Percentiles rank a stretch among this genome's conserved stretches.
Conservation (phyloP, 2,113 vertebrate species). For the Rattus rattus region DNA sequence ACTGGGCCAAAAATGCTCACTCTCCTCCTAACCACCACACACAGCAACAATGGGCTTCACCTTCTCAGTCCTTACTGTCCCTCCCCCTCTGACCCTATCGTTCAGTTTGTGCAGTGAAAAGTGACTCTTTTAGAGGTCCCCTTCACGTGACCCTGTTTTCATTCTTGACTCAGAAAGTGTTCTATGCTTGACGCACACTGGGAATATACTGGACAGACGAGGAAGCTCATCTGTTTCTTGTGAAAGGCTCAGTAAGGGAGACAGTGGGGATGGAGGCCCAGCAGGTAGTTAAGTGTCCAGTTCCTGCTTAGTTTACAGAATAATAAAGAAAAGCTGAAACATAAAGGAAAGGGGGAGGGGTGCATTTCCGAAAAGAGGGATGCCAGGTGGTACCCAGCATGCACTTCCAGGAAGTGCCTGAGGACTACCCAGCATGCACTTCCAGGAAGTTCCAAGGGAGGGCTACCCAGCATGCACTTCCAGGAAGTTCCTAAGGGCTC, state of each 20-base stretch:
- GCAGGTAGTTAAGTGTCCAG: not conserved
- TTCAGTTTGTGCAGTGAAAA: not conserved
- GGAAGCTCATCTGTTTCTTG: not conserved
- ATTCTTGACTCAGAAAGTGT: not conserved
- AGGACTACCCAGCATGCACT: not conserved
- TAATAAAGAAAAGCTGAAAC: not conserved
- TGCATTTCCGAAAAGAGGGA: not conserved
- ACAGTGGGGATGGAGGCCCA: not conserved
- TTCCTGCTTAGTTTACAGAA: not conserved
- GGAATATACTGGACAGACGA: not conserved
- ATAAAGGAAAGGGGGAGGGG: not conserved
- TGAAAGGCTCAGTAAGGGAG: not conserved
- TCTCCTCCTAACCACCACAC: not conserved
- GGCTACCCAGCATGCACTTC: too few species aligned
- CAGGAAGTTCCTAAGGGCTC: not conserved
- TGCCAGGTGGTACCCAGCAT: not conserved
- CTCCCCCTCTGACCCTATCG: not conserved
- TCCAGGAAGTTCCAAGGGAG: not conserved
- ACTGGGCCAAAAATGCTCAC: not conserved
- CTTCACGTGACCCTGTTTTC: not conserved
- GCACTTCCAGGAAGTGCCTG: not conserved
- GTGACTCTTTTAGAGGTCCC: not conserved
- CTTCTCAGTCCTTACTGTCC: conserved; percentile 20
- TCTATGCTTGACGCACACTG: not conserved
- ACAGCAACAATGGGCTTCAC: not conserved